These are phyloP conservation scores for Fragum fragum DNA, from an alignment of 2,888 invertebrate genomes.

Conservation along the genomic window DNA sequence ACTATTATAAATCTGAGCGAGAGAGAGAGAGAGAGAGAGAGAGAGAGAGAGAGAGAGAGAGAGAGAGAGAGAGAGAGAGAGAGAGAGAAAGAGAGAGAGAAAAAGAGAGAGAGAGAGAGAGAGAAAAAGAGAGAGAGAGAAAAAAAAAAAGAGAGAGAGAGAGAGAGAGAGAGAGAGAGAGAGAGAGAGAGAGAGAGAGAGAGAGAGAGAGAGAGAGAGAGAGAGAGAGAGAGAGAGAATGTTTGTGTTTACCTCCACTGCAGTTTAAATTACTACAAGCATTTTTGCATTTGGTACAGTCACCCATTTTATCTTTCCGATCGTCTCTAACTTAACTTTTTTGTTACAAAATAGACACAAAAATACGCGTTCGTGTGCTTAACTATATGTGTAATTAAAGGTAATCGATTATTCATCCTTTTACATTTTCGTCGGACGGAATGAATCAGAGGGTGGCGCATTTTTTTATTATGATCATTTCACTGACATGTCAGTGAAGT, in stretches of 20 bases:
- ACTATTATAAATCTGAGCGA: too few species aligned
- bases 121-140: constrained; percentile 24
- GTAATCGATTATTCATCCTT: too few species aligned
- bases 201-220: neutral
- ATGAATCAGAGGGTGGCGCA: too few species aligned
- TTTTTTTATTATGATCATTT: too few species aligned
- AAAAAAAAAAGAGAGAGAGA: constrained; percentile 18
- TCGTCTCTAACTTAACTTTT: too few species aligned
- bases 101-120: constrained; percentile 30
- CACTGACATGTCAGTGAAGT: too few species aligned
- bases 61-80: constrained; percentile 31
- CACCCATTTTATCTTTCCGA: neutral
- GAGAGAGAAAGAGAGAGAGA: constrained; percentile 36
- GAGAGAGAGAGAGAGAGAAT: constrained; percentile 15
- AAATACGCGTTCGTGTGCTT: too few species aligned
- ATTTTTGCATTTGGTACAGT: neutral
- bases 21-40: constrained; percentile 24
- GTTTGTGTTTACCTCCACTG: neutral
- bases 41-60: constrained; percentile 29
- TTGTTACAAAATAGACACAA: too few species aligned
- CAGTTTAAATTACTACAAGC: neutral
- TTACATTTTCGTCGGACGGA: too few species aligned
- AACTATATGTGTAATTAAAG: too few species aligned
- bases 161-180: constrained; percentile 22
- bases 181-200: constrained; percentile 24